Percentiles rank a stretch among this genome's conserved stretches.
Evolutionary conservation across 1,140 invertebrate species (phyloP).

Genomic region (Heliconius melpomene): DNA sequence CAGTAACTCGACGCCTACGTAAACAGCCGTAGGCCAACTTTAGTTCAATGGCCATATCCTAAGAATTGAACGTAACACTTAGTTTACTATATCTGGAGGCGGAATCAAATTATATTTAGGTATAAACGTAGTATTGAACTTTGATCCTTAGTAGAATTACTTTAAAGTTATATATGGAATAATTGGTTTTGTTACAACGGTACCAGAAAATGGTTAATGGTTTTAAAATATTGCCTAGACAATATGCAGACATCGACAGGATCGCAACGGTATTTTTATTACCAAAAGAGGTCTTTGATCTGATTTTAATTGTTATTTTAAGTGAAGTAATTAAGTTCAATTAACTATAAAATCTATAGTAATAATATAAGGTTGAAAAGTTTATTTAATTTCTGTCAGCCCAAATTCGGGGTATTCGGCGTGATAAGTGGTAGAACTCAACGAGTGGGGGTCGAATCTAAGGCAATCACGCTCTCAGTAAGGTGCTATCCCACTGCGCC

Average conservation of each 20-base stretch:
- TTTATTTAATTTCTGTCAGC: too few species aligned
- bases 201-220: conserved; percentile 32
- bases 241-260: conserved; percentile 15
- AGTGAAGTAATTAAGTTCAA: neutral
- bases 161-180: neutral
- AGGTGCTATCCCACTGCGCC: neutral
- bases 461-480: neutral
- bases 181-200: conserved; percentile 15
- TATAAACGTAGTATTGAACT: neutral
- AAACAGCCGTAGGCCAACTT: conserved; percentile 22
- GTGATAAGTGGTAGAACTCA: too few species aligned
- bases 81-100: conserved; percentile 39
- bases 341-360: too few species aligned
- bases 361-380: too few species aligned
- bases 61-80: conserved; percentile 30
- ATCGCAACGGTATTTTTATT: conserved; percentile 40
- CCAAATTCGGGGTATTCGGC: too few species aligned
- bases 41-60: conserved; percentile 33
- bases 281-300: conserved; percentile 32
- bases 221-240: neutral
- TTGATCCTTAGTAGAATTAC: neutral
- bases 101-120: conserved; percentile 24
- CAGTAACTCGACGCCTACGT: conserved; percentile 24
- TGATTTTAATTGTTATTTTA: neutral
- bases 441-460: neutral